phyloP scores from a whole-genome alignment of 2,888 invertebrate species.

The Crematogaster levior region DNA sequence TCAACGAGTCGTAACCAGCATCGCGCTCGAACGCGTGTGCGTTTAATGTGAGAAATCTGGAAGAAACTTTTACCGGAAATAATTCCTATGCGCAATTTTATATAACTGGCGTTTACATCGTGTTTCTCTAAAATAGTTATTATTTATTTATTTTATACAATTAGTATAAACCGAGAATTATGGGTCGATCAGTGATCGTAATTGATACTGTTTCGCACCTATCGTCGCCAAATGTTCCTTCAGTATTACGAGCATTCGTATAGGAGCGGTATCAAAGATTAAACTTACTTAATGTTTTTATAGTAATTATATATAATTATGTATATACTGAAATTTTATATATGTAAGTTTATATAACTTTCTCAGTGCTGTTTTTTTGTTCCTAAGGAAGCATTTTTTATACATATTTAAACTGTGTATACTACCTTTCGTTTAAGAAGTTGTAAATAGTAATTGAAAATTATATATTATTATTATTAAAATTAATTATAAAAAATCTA shows the following conservation, averaged over 20 bases:
- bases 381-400: background rate
- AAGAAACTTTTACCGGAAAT: background rate
- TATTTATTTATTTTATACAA: slow-evolving; percentile 39
- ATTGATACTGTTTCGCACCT: background rate
- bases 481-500: too few relatives aligned
- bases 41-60: slow-evolving; percentile 52
- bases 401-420: background rate
- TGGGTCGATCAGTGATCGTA: background rate
- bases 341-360: background rate
- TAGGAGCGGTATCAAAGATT: background rate
- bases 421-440: background rate
- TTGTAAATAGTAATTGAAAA: slow-evolving; percentile 15
- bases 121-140: background rate
- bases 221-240: slow-evolving; percentile 26
- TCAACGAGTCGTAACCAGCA: too few relatives aligned
- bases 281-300: background rate
- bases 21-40: slow-evolving; percentile 71
- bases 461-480: too few relatives aligned
- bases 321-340: background rate
- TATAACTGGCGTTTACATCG: background rate
- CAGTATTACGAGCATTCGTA: slow-evolving; percentile 70
- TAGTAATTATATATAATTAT: background rate
- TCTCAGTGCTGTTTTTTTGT: background rate
- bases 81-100: background rate
- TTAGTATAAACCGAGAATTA: background rate